Conservation (phyloP, 2,113 vertebrate genomes). For the Nibea albiflora region DNA sequence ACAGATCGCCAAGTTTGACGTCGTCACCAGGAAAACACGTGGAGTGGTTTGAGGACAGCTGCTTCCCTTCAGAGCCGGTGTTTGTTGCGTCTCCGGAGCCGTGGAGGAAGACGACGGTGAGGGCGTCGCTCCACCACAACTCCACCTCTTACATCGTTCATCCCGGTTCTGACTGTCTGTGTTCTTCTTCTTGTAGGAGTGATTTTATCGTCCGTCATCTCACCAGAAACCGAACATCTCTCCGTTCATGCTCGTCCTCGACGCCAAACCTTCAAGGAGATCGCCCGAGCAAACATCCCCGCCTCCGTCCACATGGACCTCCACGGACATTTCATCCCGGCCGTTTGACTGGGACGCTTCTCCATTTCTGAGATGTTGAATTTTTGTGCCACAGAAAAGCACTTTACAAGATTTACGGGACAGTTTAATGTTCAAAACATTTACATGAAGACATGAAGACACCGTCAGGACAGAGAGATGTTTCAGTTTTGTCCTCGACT, state of each 20-base stretch:
- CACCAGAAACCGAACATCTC: conserved; percentile 83
- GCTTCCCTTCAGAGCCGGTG: conserved; percentile 91
- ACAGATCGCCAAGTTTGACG: conserved; percentile 90
- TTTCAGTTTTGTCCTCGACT: too few relatives aligned
- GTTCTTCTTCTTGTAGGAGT: conserved; percentile 82
- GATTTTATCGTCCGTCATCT: conserved; percentile 89
- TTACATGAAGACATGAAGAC: too few relatives aligned
- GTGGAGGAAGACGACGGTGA: conserved; percentile 92
- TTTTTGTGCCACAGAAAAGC: too few relatives aligned
- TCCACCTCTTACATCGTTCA: accelerated
- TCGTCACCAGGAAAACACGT: conserved; percentile 81
- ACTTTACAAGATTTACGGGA: too few relatives aligned
- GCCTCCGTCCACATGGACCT: conserved; percentile 89
- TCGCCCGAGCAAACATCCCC: conserved; percentile 86
- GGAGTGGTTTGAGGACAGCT: conserved; percentile 85
- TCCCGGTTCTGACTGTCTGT: not conserved
- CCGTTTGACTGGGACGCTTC: too few relatives aligned
- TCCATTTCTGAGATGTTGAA: too few relatives aligned
- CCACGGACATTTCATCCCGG: conserved; percentile 90
- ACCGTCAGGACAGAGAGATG: not conserved
- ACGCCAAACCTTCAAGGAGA: conserved; percentile 90
- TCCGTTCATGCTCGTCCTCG: conserved; percentile 90
- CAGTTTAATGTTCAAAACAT: too few relatives aligned
- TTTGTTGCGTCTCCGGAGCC: conserved; percentile 88
- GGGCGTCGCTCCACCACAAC: not conserved